A percentile compares a stretch with the other conserved stretches of the same genome.
Conservation (phyloP, 2,797 vertebrate species). For the Hypotaenidia okinawae region DNA sequence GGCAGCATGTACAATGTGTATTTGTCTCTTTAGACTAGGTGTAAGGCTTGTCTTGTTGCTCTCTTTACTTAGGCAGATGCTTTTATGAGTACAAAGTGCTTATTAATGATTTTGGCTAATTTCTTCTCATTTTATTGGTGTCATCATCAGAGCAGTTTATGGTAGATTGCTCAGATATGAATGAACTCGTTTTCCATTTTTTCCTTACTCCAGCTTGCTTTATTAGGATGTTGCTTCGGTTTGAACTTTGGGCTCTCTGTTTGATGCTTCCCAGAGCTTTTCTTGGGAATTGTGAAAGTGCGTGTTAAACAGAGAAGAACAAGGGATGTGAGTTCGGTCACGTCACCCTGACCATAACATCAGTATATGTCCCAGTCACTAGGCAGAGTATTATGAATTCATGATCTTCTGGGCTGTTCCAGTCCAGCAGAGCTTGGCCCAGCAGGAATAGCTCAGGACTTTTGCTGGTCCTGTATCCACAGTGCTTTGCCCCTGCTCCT, state of each 20-base stretch:
- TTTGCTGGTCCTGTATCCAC: background rate
- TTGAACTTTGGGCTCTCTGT: background rate
- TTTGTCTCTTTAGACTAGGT: background rate
- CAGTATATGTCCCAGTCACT: background rate
- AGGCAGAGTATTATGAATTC: background rate
- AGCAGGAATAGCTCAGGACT: background rate
- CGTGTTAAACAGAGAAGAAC: background rate
- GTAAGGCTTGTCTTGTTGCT: background rate
- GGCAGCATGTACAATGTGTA: fast-evolving
- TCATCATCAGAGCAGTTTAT: background rate
- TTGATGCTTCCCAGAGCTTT: background rate
- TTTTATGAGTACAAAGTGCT: background rate
- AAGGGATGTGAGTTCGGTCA: background rate
- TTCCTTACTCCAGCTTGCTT: background rate
- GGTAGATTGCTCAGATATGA: background rate
- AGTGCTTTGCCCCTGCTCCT: background rate
- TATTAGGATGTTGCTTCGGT: background rate
- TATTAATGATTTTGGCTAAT: background rate
- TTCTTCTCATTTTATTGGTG: background rate
- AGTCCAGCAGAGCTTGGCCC: background rate
- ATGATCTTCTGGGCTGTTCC: background rate
- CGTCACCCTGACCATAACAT: background rate
- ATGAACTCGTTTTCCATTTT: background rate
- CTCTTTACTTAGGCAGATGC: background rate
- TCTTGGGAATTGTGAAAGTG: background rate